A percentile compares a stretch with the other conserved stretches of the same genome.
Conservation (phyloP, 2,113 vertebrate species). For the Clarias macrocephalus region DNA sequence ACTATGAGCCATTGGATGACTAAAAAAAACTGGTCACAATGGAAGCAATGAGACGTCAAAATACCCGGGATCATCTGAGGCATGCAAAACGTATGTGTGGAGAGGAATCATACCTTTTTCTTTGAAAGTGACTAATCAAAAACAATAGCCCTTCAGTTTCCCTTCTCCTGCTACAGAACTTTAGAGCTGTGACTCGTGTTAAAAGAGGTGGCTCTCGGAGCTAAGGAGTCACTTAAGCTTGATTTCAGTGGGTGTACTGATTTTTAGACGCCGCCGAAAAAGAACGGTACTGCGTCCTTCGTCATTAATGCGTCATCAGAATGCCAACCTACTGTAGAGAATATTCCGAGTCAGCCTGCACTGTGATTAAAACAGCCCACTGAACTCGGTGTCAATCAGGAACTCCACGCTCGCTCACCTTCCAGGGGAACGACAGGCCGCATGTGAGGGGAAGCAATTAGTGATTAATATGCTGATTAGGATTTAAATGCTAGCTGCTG, state of each 20-base stretch:
- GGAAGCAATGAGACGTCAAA: neutral
- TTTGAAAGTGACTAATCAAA: slow-evolving; percentile 45
- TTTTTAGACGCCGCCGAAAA: slow-evolving; percentile 30
- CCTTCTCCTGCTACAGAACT: slow-evolving; percentile 34
- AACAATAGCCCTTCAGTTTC: slow-evolving; percentile 43
- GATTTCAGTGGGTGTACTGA: slow-evolving; percentile 52
- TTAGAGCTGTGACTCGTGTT: slow-evolving; percentile 24
- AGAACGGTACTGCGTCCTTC: slow-evolving; percentile 22
- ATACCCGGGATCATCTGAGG: slow-evolving; percentile 11
- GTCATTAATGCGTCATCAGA: slow-evolving; percentile 48
- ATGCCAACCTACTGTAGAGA: slow-evolving; percentile 39
- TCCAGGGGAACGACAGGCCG: slow-evolving; percentile 48
- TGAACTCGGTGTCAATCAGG: slow-evolving; percentile 56
- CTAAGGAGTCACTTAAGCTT: slow-evolving; percentile 50
- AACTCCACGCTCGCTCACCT: slow-evolving; percentile 50
- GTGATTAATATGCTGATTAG: slow-evolving; percentile 60
- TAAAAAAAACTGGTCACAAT: neutral
- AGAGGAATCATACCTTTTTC: slow-evolving; percentile 5
- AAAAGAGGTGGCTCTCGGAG: slow-evolving; percentile 37
- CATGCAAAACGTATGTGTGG: slow-evolving; percentile 7
- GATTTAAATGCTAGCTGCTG: slow-evolving; percentile 55
- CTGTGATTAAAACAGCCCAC: slow-evolving; percentile 56
- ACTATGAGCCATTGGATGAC: neutral
- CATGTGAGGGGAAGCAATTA: slow-evolving; percentile 55
- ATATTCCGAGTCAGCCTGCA: slow-evolving; percentile 37